A percentile compares a stretch with the other conserved stretches of the same genome.
phyloP scores from a whole-genome alignment of 2,113 vertebrate species.

The Zosterops pallidus region DNA sequence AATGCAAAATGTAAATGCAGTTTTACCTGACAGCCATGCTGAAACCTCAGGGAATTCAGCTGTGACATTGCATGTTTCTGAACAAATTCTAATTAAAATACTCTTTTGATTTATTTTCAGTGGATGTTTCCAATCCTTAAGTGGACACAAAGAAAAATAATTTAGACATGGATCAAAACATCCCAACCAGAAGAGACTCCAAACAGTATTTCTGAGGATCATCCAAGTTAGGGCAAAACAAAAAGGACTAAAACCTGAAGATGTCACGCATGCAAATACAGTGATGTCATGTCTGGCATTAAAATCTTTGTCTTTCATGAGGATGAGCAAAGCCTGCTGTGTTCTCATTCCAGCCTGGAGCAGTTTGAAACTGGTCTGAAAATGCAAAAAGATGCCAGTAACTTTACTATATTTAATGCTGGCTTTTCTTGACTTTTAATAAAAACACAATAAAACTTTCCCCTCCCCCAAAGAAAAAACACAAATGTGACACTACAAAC shows the following conservation, averaged over 20 bases:
- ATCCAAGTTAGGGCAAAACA: not conserved
- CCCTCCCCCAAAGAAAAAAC: not conserved
- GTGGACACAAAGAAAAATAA: not conserved
- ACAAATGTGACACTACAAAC: accelerated
- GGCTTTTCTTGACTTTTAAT: not conserved
- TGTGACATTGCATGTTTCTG: not conserved
- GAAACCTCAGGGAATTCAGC: not conserved
- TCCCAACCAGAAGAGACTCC: not conserved
- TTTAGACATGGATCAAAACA: not conserved
- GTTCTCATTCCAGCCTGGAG: not conserved
- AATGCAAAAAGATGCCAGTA: not conserved
- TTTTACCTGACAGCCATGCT: not conserved
- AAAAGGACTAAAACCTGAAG: not conserved
- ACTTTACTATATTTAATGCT: not conserved
- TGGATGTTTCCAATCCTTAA: not conserved
- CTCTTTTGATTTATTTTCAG: not conserved
- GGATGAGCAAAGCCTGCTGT: constrained; percentile 33
- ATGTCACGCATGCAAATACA: not conserved
- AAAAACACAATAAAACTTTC: not conserved
- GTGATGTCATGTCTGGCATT: constrained; percentile 51
- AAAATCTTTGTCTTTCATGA: not conserved
- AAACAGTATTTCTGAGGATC: not conserved
- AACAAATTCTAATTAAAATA: not conserved
- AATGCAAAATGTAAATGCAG: not conserved
- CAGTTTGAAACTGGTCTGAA: not conserved